Percentiles rank a stretch among this genome's conserved stretches.
Conservation (phyloP, 1,140 invertebrate species). For the Kradibia gibbosae region DNA sequence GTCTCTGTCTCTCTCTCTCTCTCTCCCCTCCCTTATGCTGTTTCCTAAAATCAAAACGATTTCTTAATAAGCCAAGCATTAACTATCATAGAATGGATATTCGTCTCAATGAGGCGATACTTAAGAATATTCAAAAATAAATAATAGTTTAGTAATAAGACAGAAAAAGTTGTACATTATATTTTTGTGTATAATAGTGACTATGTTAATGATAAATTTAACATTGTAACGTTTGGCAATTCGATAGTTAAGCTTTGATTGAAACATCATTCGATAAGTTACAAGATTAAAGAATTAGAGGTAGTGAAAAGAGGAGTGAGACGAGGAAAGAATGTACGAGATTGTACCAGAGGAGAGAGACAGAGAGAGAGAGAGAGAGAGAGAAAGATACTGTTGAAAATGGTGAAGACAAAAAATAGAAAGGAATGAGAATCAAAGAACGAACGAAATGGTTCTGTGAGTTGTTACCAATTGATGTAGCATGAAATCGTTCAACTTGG, state of each 20-base stretch:
- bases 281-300: slow-evolving; percentile 22
- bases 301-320: no score
- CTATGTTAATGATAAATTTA: slow-evolving; percentile 33
- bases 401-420: not conserved
- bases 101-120: no score
- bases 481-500: slow-evolving; percentile 30
- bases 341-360: no score
- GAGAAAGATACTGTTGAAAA: not conserved
- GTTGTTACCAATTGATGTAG: slow-evolving; percentile 22
- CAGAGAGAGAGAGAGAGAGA: slow-evolving; percentile 17
- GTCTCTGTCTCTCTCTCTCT: no score
- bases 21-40: no score
- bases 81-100: no score
- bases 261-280: slow-evolving; percentile 24
- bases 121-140: no score
- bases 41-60: no score
- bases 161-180: not conserved
- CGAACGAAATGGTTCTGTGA: not conserved
- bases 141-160: not conserved
- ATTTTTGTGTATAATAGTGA: not conserved
- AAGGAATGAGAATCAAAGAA: not conserved
- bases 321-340: no score
- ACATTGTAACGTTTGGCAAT: slow-evolving; percentile 27
- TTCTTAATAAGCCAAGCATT: no score
- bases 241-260: slow-evolving; percentile 21